Base-by-base conservation (phyloP, 1,140 invertebrate genomes). In the Pseudomyrmex dendroicus region DNA sequence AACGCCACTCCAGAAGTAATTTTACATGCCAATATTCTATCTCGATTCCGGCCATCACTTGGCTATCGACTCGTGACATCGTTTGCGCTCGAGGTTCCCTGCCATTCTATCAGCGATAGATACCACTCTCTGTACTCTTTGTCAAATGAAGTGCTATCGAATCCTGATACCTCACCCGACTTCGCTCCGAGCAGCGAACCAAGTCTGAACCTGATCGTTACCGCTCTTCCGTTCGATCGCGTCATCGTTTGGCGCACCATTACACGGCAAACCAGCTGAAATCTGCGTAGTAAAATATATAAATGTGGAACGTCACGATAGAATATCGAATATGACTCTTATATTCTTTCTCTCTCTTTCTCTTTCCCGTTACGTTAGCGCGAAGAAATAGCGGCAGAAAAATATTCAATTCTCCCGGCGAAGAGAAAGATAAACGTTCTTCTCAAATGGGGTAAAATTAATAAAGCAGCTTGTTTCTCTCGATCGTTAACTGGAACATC, bases 61-160 rank as follows among this genome's bases (percentile, higher is more conserved):
- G 54, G 73, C 73, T 70, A 74, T 62, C 66, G 84, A 82, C 61
- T 86, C 73, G 78, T 78, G 64, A 78, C 63, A 57, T 68, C 74
- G 62, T 78, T 78, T 68, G 35, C 63, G 17, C 44, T 57, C 54
- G 50, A 50, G 1, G 25, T 7, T 5, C 48, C 48, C 25, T 46
- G 12, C 12, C 35, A 62, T 62, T 52, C 57, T 62, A 76, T 84
- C 82, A 59, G 46, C 52, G 13, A 63, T 78, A 84, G 78, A 56
- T 78, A 84, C 67, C 72, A 25, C 62, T 80, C 74, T 35, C 63
- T 73, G 54, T 66, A 61, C 59, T 77, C 64, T 73, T 82, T 78
- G 73, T 82, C 74, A 78, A 87, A 84, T 82, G 44, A 86, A 88
- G 68, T 62, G 68, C 74, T 64, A 68, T 84, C 73, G 84, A 86